These are phyloP conservation scores for Clarias platycephalus DNA, from an alignment of 2,797 vertebrate genomes.

Conservation along the genomic window DNA sequence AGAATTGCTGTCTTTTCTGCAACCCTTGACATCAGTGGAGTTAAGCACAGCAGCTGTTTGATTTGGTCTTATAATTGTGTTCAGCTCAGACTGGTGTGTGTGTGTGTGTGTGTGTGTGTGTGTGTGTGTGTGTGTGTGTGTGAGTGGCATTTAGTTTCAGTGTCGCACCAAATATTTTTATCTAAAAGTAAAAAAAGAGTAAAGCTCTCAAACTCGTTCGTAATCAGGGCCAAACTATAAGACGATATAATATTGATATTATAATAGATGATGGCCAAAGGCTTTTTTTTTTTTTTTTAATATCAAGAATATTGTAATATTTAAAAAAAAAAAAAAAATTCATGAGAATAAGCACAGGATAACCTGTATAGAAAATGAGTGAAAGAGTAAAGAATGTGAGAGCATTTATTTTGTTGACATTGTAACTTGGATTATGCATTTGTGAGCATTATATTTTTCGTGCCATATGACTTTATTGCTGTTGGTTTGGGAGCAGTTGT, in stretches of 20 bases:
- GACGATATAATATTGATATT: background rate
- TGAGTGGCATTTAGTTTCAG: background rate
- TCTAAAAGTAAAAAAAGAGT: background rate
- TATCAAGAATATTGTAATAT: background rate
- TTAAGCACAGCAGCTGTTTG: background rate
- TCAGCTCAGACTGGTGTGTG: background rate
- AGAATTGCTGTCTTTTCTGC: slow-evolving; percentile 24
- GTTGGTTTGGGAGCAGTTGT: background rate
- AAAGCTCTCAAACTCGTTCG: no score
- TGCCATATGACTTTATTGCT: background rate
- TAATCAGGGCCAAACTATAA: background rate
- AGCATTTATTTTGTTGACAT: no score
- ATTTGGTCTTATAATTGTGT: background rate
- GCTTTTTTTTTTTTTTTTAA: background rate
- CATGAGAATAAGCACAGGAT: no score
- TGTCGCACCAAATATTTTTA: background rate
- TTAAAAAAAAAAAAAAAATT: no score
- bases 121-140: background rate
- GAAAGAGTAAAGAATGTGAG: no score
- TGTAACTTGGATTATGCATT: background rate
- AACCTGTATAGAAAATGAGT: no score
- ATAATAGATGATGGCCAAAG: background rate
- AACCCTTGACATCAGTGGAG: slow-evolving; percentile 22
- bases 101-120: no score
- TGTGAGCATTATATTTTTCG: background rate